Conservation (phyloP, 2,113 vertebrate species). For the Ellobius talpinus region DNA sequence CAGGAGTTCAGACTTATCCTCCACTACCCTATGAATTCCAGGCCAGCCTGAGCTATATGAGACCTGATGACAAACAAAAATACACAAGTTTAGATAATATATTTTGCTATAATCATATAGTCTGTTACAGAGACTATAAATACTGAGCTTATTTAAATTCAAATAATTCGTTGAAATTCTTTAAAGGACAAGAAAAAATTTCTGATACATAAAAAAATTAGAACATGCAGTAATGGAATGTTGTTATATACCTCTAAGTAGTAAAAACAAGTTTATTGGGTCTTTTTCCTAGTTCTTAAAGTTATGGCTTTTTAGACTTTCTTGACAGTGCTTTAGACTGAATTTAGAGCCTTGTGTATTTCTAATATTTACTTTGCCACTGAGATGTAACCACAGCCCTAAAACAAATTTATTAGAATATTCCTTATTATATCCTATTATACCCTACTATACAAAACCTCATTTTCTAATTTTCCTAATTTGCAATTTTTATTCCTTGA, state of each 20-base stretch:
- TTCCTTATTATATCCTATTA: not conserved
- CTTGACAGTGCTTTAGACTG: not conserved
- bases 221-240: not conserved
- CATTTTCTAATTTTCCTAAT: conserved; percentile 19
- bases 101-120: not conserved
- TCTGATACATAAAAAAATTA: not conserved
- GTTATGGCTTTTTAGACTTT: not conserved
- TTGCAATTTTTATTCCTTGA: not conserved
- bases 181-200: conserved; percentile 7
- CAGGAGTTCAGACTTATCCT: not conserved
- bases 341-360: not conserved
- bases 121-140: not conserved
- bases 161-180: conserved; percentile 1
- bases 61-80: not conserved
- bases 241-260: not conserved
- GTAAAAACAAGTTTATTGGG: not conserved
- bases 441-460: not conserved
- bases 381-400: not conserved
- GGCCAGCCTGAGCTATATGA: too few relatives aligned
- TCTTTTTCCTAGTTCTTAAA: not conserved
- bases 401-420: not conserved
- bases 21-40: too few relatives aligned
- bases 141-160: not conserved
- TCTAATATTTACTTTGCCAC: not conserved
- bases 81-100: not conserved